Base-by-base conservation (phyloP, 2,113 vertebrate genomes). In the Bubo blakistoni region DNA sequence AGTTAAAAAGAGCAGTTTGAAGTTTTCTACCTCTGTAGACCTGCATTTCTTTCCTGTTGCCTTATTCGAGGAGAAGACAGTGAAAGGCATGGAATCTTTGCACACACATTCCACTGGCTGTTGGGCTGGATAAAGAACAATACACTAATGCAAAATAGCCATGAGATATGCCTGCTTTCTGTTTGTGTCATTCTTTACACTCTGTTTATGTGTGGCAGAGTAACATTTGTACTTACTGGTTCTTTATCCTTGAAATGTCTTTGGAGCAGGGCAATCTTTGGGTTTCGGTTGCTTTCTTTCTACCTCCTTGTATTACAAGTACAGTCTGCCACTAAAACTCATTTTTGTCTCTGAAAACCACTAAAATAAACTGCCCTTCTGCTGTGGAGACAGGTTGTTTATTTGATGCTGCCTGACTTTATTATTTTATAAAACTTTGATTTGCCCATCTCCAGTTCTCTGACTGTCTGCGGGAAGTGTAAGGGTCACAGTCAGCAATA, bases 341-440 rank as follows among this genome's bases (percentile, higher is more conserved):
- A 36, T 55, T 88, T 86, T 92, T 0, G 1, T 74, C 69, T 86
- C 82, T 49, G 72, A 71, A 88, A 92, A 71, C 24, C 42, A 36
- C 59, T 88, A 44, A 86, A 93, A 78, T 73, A 71, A 88, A 47
- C 67, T 66, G 55, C 5, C 14, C 46, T 79, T 90, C 66, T 94
- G 47, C 88, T 88, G 72, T 67, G 44, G 44, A 52, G 47, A 81
- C 90, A 74, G 24, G 32, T 16, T 26, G 32, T 74, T 94, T 86
- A 86, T 95, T 93, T 95, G 88, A 90, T 84, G 36, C 47, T 46
- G 16, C 34, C 77, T 86, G 61, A 67, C 18, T 94, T 93, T 84
- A 93, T 88, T 88, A 87, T 91, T 94, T 95, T 81, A 79, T 91
- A 84, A 86, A 91, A 84, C 57, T 87, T 94, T 81, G 49, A 91